Conservation (phyloP, 2,797 vertebrate genomes). For the Microchirus variegatus region DNA sequence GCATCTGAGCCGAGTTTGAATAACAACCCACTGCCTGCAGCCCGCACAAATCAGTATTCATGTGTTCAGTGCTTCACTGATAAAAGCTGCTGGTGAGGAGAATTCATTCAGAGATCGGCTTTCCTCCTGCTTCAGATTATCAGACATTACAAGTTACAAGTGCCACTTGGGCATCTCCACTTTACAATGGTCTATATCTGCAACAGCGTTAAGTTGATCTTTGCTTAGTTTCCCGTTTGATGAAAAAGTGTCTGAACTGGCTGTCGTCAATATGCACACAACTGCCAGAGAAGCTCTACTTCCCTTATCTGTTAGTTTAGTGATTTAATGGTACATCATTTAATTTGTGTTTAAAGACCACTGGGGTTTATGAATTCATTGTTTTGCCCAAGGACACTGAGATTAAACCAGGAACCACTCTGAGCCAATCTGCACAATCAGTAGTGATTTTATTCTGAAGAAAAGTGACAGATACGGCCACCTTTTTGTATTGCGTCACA, state of each 20-base stretch:
- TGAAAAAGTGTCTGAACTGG: not conserved
- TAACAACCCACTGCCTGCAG: too few species aligned
- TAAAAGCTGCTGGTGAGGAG: slow-evolving; percentile 11
- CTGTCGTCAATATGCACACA: not conserved
- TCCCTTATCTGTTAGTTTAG: too few species aligned
- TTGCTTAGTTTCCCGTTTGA: not conserved
- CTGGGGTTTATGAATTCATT: too few species aligned
- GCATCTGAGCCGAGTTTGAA: not conserved
- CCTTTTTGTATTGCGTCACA: too few species aligned
- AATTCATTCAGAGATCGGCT: slow-evolving; percentile 8
- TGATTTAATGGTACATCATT: too few species aligned
- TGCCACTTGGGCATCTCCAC: not conserved
- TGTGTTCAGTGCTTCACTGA: slow-evolving; percentile 14
- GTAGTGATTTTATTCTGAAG: too few species aligned
- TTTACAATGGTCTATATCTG: slow-evolving; percentile 7
- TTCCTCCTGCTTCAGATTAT: slow-evolving; percentile 9
- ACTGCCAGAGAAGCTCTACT: not conserved
- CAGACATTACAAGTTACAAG: slow-evolving; percentile 11
- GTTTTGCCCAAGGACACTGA: too few species aligned
- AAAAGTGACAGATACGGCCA: too few species aligned
- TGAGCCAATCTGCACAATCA: too few species aligned
- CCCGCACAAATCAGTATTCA: slow-evolving; percentile 15
- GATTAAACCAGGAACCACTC: too few species aligned
- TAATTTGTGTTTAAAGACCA: too few species aligned
- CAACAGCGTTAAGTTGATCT: not conserved